phyloP scores from a whole-genome alignment of 2,113 vertebrate species.

The Oceanites oceanicus region DNA sequence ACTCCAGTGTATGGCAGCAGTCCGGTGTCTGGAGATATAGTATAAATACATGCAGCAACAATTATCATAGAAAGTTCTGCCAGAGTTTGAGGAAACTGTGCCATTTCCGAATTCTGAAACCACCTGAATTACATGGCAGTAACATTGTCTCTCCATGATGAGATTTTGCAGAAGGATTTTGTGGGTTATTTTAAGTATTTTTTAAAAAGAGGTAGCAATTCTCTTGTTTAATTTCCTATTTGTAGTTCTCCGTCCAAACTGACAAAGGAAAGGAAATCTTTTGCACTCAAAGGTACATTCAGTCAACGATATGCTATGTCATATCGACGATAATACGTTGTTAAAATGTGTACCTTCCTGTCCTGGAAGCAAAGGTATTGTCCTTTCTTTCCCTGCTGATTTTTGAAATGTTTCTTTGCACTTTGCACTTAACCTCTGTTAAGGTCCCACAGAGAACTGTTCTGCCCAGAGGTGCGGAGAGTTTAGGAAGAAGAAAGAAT shows the following conservation, averaged over 20 bases:
- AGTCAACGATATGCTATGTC: background rate
- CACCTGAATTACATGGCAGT: background rate
- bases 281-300: background rate
- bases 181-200: background rate
- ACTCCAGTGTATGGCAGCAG: background rate
- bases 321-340: fast-evolving
- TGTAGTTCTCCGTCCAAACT: background rate
- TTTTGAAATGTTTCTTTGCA: background rate
- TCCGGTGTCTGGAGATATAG: background rate
- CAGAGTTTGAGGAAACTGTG: background rate
- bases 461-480: background rate
- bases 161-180: background rate
- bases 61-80: background rate
- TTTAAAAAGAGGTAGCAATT: background rate
- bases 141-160: background rate
- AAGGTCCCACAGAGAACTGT: background rate
- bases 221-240: background rate
- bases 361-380: background rate
- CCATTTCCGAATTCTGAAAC: background rate
- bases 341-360: background rate
- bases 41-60: background rate
- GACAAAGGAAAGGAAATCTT: background rate
- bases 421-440: background rate
- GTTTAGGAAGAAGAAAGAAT: background rate
- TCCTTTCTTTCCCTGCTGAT: background rate